Percentiles rank a stretch among this genome's conserved stretches.
Evolutionary conservation across 2,113 vertebrate genomes (phyloP).

Genomic region (Corythoichthys haematopterus): DNA sequence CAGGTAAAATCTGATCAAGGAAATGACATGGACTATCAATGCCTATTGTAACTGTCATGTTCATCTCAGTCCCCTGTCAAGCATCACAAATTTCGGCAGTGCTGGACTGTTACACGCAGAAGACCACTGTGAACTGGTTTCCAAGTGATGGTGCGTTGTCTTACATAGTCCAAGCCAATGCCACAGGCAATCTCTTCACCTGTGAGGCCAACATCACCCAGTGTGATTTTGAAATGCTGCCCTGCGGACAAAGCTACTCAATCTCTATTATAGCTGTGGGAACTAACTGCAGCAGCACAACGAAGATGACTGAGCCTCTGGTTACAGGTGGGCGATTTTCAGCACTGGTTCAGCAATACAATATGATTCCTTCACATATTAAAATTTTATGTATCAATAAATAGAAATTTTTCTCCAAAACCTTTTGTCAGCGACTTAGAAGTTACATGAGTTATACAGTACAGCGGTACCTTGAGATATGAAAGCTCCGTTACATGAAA

Average conservation of each 20-base stretch:
- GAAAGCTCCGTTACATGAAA: too few relatives aligned
- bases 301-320: constrained; percentile 43
- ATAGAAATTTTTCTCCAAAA: too few relatives aligned
- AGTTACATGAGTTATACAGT: too few relatives aligned
- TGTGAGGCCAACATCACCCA: constrained; percentile 46
- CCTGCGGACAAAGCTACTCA: constrained; percentile 64
- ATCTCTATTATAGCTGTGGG: constrained; percentile 58
- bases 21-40: too few relatives aligned
- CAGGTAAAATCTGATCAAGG: constrained; percentile 50
- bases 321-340: constrained; percentile 58
- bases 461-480: too few relatives aligned
- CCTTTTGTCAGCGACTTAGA: too few relatives aligned
- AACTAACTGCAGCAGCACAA: constrained; percentile 53
- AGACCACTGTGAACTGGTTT: constrained; percentile 55
- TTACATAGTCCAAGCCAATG: constrained; percentile 44
- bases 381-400: too few relatives aligned
- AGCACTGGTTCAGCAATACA: too few relatives aligned
- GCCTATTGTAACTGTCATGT: background rate
- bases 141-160: constrained; percentile 46
- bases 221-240: constrained; percentile 56
- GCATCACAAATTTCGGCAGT: constrained; percentile 41
- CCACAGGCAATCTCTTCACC: constrained; percentile 25
- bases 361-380: too few relatives aligned
- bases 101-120: constrained; percentile 51
- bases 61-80: constrained; percentile 62